These are phyloP conservation scores for Acanthisitta chloris DNA, from an alignment of 2,113 vertebrate genomes.

Conservation along the genomic window DNA sequence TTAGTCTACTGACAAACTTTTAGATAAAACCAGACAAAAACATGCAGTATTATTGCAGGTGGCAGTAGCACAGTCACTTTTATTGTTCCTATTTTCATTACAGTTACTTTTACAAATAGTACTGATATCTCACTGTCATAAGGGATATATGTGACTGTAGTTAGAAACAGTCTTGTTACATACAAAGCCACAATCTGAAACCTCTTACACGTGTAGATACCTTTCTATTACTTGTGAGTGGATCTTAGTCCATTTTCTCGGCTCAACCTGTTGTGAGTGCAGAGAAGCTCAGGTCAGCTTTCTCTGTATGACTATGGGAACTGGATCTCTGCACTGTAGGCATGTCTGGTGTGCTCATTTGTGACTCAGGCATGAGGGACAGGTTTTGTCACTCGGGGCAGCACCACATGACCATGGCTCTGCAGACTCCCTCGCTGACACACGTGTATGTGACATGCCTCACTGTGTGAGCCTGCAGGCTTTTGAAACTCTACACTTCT, in stretches of 20 bases:
- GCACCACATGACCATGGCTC: background rate
- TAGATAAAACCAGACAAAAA: background rate
- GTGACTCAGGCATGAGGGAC: fast-evolving
- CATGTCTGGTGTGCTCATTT: background rate
- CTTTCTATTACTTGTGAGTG: background rate
- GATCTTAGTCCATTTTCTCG: background rate
- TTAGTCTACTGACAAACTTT: background rate
- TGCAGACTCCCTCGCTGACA: background rate
- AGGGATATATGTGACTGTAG: background rate
- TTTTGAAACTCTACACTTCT: background rate
- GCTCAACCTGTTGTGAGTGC: background rate
- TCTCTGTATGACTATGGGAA: background rate
- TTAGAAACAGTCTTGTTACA: background rate
- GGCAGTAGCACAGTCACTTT: background rate
- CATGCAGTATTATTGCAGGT: background rate
- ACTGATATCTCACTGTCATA: background rate
- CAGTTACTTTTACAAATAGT: background rate
- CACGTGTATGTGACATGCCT: fast-evolving
- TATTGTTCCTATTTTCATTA: background rate
- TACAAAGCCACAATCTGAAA: background rate
- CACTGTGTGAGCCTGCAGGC: background rate
- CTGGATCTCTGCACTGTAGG: background rate
- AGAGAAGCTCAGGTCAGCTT: background rate
- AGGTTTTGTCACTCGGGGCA: background rate
- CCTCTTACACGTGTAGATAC: background rate